These are phyloP conservation scores for Parapsyche elsis DNA, from an alignment of 1,140 invertebrate species.

Conservation along the genomic window DNA sequence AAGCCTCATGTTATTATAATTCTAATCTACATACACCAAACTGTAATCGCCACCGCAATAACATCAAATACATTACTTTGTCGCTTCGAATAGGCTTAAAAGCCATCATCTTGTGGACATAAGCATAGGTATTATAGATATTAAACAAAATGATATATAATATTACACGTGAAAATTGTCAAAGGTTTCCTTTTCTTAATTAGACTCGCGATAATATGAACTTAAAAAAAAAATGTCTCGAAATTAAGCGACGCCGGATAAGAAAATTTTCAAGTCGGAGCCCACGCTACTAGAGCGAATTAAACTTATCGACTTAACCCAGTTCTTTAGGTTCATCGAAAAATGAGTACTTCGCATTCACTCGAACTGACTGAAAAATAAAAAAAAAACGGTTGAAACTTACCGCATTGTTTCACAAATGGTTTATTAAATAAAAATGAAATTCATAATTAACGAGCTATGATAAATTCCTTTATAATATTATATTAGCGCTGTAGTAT, in stretches of 20 bases:
- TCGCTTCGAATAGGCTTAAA: neutral
- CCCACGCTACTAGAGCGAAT: neutral
- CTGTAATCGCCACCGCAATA: neutral
- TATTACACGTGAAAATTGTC: no score
- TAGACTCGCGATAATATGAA: slow-evolving; percentile 4
- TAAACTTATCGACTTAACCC: slow-evolving; percentile 27
- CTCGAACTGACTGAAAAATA: neutral
- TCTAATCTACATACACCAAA: slow-evolving; percentile 37
- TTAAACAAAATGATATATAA: no score
- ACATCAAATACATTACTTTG: neutral
- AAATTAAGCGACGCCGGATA: slow-evolving; percentile 18
- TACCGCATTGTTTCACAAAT: no score
- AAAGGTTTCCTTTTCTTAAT: neutral
- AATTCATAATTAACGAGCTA: no score
- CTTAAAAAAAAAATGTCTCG: neutral
- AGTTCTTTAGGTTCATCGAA: slow-evolving; percentile 14
- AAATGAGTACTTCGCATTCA: neutral
- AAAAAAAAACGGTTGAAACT: no score
- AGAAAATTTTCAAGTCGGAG: slow-evolving; percentile 17
- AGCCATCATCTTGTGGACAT: neutral
- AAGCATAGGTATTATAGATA: neutral
- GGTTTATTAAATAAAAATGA: no score
- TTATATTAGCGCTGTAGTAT: neutral
- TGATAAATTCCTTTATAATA: neutral
- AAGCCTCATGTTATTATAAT: slow-evolving; percentile 36